phyloP scores from a whole-genome alignment of 1,140 invertebrate genomes.

The Drosophila cardini region DNA sequence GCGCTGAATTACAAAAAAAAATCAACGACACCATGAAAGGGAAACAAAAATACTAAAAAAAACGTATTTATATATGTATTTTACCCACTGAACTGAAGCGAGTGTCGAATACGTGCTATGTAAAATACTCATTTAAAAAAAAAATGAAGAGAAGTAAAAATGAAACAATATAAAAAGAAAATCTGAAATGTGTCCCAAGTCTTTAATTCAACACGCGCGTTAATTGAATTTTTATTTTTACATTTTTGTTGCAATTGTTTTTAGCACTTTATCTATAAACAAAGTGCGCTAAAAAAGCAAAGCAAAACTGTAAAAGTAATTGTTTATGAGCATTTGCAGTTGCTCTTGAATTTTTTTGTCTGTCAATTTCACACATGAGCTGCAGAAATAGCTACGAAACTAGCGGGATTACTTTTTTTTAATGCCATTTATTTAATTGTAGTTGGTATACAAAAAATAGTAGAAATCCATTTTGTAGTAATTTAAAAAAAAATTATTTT shows the following conservation, averaged over 20 bases:
- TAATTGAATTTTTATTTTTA: constrained; percentile 56
- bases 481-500: too few relatives aligned
- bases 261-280: constrained; percentile 5
- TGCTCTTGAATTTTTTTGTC: constrained; percentile 10
- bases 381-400: too few relatives aligned
- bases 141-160: constrained; percentile 10
- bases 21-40: constrained; percentile 25
- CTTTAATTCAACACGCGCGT: constrained; percentile 48
- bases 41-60: constrained; percentile 33
- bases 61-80: constrained; percentile 1
- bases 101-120: constrained; percentile 36
- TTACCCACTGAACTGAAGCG: constrained; percentile 28
- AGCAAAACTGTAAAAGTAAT: constrained; percentile 19
- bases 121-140: constrained; percentile 34
- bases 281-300: constrained; percentile 1
- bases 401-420: too few relatives aligned
- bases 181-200: constrained; percentile 48
- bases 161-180: constrained; percentile 14
- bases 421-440: too few relatives aligned
- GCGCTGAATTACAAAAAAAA: constrained; percentile 31
- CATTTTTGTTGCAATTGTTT: constrained; percentile 36
- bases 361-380: too few relatives aligned
- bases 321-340: constrained; percentile 20
- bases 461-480: too few relatives aligned
- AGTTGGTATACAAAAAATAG: too few relatives aligned